These are phyloP conservation scores for Corynorhinus townsendii DNA, from an alignment of 2,113 vertebrate species.

Conservation along the genomic window DNA sequence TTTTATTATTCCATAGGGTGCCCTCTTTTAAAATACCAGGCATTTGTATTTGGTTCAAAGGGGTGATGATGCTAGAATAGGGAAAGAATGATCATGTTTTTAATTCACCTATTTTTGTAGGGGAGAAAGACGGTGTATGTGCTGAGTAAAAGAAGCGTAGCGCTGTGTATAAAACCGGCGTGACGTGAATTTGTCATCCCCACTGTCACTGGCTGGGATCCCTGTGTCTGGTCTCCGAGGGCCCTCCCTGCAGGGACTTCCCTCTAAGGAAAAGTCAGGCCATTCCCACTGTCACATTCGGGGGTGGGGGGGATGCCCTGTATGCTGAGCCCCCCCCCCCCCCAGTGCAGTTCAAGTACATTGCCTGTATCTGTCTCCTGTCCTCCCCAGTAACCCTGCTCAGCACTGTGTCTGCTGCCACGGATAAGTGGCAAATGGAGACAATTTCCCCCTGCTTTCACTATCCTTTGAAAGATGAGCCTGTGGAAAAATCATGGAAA, in stretches of 20 bases:
- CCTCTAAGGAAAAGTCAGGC: not conserved
- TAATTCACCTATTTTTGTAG: not conserved
- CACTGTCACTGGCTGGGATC: not conserved
- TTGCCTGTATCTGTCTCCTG: not conserved
- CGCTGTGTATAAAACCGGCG: not conserved
- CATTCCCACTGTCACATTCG: not conserved
- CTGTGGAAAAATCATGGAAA: conserved; percentile 6
- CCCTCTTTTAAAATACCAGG: not conserved
- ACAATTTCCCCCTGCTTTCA: not conserved
- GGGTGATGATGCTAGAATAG: not conserved
- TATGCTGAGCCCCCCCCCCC: too few species aligned
- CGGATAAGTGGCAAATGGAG: not conserved
- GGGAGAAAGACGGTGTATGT: not conserved
- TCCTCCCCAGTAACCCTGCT: too few species aligned
- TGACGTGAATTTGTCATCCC: not conserved
- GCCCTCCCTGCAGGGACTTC: not conserved
- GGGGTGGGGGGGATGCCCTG: too few species aligned
- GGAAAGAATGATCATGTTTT: not conserved
- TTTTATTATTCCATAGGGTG: not conserved
- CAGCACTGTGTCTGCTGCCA: not conserved
- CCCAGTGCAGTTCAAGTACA: not conserved
- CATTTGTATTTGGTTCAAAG: not conserved
- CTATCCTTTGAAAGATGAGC: conserved; percentile 26
- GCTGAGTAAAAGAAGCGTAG: not conserved
- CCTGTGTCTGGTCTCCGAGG: not conserved